Base-by-base conservation (phyloP, 2,797 vertebrate genomes). In the Sebastes minor region DNA sequence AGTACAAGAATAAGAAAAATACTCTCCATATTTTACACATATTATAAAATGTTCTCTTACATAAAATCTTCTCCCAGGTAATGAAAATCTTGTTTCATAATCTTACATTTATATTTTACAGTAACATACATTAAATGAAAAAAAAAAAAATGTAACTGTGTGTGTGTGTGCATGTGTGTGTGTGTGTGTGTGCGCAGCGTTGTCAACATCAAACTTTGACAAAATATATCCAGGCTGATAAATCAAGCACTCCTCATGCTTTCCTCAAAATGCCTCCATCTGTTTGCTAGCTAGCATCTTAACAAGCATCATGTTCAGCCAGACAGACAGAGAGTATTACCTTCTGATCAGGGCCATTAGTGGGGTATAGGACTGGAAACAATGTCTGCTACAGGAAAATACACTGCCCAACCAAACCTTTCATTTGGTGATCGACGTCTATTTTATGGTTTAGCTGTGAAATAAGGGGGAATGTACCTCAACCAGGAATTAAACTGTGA, bases 1-100 rank as follows among this genome's bases (percentile, higher is more conserved):
- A 92, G 88, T 93, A 93, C 93, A 94, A 94, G 92, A 95, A 91
- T 95, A 95, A 93, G 86, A 95, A 95, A 95, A 95, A 95, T 95
- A 95, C 80, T 93, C 92, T 94, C 80, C 88, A 91, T 93, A 90
- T 90, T 89, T 92, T 91, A 93, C 89, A 94, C 90, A 86, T 81
- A 81, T 92, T 88, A 90, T 88, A 95, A 95, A 95, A 95, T 88
- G 77, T 88, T 86, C 25, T 91, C 84, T 78, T 83, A 79, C 82
- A 89, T 88, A 84, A 71, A 94, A 91, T 92, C 90, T 67, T 86
- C 84, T 93, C 86, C 82, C 85, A 71, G 62, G 74, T 86, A 88
- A 92, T 87, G 78, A 92, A 92, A 86, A 89, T 64, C 22, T 86
- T 81, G 27, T 88, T 79, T 88, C 57, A 87, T 85, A 79, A 86